Evolutionary conservation across 2,797 vertebrate genomes (phyloP).

Genomic region (Garrulus glandarius): DNA sequence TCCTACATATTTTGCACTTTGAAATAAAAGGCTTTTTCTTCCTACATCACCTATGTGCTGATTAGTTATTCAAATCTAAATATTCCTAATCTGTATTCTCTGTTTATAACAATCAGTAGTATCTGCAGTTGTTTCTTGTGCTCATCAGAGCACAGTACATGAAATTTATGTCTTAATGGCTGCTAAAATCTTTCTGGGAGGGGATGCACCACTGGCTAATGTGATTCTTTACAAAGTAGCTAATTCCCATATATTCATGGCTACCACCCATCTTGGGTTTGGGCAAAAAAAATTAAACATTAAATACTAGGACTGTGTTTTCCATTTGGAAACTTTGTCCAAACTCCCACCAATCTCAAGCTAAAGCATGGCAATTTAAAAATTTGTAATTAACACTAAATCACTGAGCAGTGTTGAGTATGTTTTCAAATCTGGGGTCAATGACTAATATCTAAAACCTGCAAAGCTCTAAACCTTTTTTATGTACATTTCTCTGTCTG

Average conservation of each 20-base stretch:
- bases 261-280: background rate
- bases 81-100: constrained; percentile 34
- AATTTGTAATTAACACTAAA: background rate
- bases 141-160: constrained; percentile 33
- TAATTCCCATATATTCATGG: constrained; percentile 19
- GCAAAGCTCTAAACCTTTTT: background rate
- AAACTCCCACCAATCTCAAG: background rate
- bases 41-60: background rate
- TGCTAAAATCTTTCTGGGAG: constrained; percentile 37
- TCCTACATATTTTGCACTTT: background rate
- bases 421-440: background rate
- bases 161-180: constrained; percentile 60
- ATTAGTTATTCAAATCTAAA: background rate
- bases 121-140: constrained; percentile 44
- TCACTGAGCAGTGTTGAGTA: background rate
- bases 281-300: constrained; percentile 12
- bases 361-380: background rate
- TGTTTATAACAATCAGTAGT: constrained; percentile 21
- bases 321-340: background rate
- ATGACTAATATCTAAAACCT: background rate
- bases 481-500: background rate
- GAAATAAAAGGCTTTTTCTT: background rate
- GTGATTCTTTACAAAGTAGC: constrained; percentile 4
- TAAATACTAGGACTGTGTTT: background rate
- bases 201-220: constrained; percentile 12